Percentiles rank a stretch among this genome's conserved stretches.
Evolutionary conservation across 1,140 invertebrate genomes (phyloP).

Genomic region (Dolichoris vasculosae): DNA sequence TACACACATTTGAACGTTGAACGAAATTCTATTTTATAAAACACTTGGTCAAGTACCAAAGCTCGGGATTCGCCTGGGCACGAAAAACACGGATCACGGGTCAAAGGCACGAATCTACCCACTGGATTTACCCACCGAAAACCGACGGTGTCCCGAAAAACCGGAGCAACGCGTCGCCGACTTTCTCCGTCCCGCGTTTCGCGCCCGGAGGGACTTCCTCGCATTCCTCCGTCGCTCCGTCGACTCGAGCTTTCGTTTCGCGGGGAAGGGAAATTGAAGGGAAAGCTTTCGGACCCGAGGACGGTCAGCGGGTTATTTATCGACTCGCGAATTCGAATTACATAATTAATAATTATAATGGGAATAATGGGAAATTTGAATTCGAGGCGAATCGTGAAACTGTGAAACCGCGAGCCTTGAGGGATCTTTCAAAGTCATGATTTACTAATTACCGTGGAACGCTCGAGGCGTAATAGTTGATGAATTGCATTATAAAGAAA

Average conservation of each 20-base stretch:
- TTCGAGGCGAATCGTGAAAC: neutral
- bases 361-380: neutral
- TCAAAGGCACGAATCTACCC: too few species aligned
- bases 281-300: too few species aligned
- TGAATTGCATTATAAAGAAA: neutral
- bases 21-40: too few species aligned
- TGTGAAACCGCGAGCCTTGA: neutral
- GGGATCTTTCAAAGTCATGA: neutral
- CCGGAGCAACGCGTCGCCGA: neutral
- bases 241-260: neutral
- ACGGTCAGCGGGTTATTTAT: too few species aligned
- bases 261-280: too few species aligned
- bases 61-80: too few species aligned
- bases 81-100: too few species aligned
- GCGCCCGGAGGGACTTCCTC: conserved; percentile 4
- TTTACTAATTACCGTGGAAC: conserved; percentile 6
- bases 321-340: neutral
- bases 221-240: neutral
- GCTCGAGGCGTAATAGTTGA: neutral
- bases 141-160: neutral
- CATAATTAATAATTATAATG: neutral
- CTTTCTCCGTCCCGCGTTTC: conserved; percentile 1
- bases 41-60: too few species aligned
- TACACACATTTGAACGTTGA: too few species aligned
- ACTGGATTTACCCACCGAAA: too few species aligned